Evolutionary conservation across 2,888 invertebrate species (phyloP), one percentile per base, ranked within the genome.

Genomic region (Prostheceraeus crozeri): DNA sequence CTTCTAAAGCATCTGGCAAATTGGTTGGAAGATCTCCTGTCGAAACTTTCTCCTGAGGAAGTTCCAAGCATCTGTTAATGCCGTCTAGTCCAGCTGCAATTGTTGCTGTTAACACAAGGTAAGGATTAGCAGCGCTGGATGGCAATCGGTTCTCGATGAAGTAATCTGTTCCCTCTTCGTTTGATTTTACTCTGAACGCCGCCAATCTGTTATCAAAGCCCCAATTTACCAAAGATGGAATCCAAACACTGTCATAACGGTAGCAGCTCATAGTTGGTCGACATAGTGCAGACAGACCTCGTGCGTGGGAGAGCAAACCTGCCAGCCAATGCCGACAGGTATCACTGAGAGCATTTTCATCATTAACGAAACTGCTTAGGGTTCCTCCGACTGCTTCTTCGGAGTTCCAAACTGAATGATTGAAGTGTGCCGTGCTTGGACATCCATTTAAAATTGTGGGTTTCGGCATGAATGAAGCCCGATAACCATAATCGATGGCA

Each of bases 181-280:
- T 21, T n/a, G 27, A 45, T 23, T 60, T 60, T 14, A 60, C 60
- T 14, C 60, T 25, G 10, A 61, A 28, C 11, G 54, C 19, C 8
- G 31, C 16, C 10, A 19, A 46, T 16, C 61, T 23, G 16, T 60
- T 46, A 3, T 62, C 23, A 21, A 40, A 28, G 11, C 45, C 31
- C 62, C 62, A 62, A 27, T 56, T 28, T 6, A 21, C 35, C 1
- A 35, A 21, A 28, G 54, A 31, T n/a, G 62, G 62, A 10, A 60
- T 48, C 54, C 35, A 61, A 6, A 21, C 35, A 6, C 11, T 19
- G 36, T 55, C 36, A 4, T 62, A 64, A 63, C 68, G 64, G 57
- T 68, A 68, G 60, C 68, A 68, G 62, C 68, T 68, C 28, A 68
- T 59, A 6, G 67, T 66, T 10, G 68, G 67, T 46, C 67, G 68